phyloP scores from a whole-genome alignment of 2,888 invertebrate genomes.

The Callyntrura sp. region DNA sequence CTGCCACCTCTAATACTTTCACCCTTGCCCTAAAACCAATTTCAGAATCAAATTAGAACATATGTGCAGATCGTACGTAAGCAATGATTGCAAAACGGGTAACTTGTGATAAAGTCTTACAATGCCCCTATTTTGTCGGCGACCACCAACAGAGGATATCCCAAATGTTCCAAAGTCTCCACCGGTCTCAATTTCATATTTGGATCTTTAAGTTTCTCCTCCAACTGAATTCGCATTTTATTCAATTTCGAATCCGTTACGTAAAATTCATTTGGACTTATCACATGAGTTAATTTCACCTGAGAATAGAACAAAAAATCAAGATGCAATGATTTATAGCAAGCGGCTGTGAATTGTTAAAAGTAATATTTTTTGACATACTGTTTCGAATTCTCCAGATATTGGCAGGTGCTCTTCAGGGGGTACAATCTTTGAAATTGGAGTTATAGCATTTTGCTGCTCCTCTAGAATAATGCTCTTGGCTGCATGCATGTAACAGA shows the following conservation, averaged over 20 bases:
- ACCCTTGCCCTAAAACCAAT: constrained; percentile 48
- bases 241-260: not conserved
- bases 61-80: too few species aligned
- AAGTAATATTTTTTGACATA: too few species aligned
- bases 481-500: not conserved
- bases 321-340: too few species aligned
- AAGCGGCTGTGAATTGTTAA: too few species aligned
- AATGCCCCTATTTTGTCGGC: not conserved
- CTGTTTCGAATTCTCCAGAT: not conserved
- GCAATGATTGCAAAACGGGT: too few species aligned
- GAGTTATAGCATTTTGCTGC: not conserved
- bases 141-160: not conserved
- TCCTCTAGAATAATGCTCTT: not conserved
- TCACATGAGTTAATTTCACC: not conserved
- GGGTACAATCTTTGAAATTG: not conserved
- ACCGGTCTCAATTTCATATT: too few species aligned
- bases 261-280: constrained; percentile 33
- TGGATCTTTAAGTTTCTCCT: constrained; percentile 21
- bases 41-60: too few species aligned
- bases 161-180: not conserved
- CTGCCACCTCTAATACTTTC: constrained; percentile 23
- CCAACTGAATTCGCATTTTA: not conserved
- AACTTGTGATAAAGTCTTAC: too few species aligned
- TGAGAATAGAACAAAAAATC: not conserved
- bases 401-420: not conserved